Evolutionary conservation across 1,140 invertebrate species (phyloP).

Genomic region (Thrips palmi): DNA sequence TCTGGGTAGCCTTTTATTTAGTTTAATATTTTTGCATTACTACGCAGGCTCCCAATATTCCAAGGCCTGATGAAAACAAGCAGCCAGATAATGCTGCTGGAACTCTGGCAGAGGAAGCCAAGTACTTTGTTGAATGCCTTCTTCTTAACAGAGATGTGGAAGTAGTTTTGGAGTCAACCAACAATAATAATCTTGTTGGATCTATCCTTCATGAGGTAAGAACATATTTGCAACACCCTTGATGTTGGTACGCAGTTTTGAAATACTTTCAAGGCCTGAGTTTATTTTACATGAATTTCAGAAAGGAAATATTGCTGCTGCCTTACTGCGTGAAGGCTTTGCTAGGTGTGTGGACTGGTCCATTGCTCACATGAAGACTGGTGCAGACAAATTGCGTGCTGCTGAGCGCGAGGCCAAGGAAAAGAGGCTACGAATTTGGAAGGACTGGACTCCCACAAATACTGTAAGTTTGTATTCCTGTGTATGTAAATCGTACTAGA

Average conservation of each 20-base stretch:
- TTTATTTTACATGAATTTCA: conserved; percentile 21
- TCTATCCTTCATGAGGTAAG: conserved; percentile 81
- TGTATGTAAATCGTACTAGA: too few relatives aligned
- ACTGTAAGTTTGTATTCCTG: too few relatives aligned
- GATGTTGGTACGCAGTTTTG: background rate
- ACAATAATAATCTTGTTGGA: conserved; percentile 78
- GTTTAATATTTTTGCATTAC: too few relatives aligned
- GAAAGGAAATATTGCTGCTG: conserved; percentile 88
- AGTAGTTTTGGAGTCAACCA: conserved; percentile 77
- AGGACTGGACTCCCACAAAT: conserved; percentile 46
- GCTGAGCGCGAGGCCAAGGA: conserved; percentile 81
- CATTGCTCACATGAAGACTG: conserved; percentile 65
- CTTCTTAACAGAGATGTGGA: conserved; percentile 87
- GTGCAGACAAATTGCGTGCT: conserved; percentile 63
- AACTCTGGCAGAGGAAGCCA: conserved; percentile 49
- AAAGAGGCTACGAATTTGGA: conserved; percentile 71
- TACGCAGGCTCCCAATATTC: too few relatives aligned
- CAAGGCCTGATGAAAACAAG: too few relatives aligned
- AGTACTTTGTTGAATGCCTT: conserved; percentile 78
- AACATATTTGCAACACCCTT: background rate
- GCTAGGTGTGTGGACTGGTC: conserved; percentile 97
- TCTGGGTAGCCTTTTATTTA: too few relatives aligned
- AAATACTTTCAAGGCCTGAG: conserved; percentile 9
- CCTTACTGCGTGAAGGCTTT: conserved; percentile 76
- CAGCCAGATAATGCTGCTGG: too few relatives aligned